Evolutionary conservation across 1,140 invertebrate species (phyloP).

Genomic region (Aradophagus sp.): DNA sequence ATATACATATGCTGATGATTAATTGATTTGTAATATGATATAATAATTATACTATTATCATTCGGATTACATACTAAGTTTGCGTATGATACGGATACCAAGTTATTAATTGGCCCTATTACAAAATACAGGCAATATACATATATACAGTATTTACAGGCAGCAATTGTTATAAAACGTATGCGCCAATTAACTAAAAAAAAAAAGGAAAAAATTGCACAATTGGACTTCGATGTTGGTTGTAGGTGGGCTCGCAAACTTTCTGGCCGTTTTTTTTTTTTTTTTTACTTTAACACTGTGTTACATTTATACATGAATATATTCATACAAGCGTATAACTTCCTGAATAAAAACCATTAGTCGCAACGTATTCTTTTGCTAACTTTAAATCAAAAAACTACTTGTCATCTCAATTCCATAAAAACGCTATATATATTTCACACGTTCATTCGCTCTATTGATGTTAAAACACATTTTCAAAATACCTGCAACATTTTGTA

Average conservation of each 20-base stretch:
- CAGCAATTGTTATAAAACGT: slow-evolving; percentile 63
- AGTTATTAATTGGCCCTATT: slow-evolving; percentile 72
- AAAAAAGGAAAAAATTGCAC: too few relatives aligned
- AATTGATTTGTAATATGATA: slow-evolving; percentile 70
- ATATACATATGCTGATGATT: too few relatives aligned
- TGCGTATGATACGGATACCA: slow-evolving; percentile 62
- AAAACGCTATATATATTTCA: slow-evolving; percentile 17
- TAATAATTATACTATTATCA: slow-evolving; percentile 72
- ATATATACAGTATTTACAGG: slow-evolving; percentile 75
- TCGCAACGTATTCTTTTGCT: not conserved
- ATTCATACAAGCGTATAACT: slow-evolving; percentile 30
- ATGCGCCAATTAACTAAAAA: slow-evolving; percentile 69
- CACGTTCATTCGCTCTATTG: slow-evolving; percentile 5
- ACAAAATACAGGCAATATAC: slow-evolving; percentile 76
- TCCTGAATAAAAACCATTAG: slow-evolving; percentile 10
- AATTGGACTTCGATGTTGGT: slow-evolving; percentile 74
- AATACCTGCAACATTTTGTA: too few relatives aligned
- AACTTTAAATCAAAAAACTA: slow-evolving; percentile 8
- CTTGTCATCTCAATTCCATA: slow-evolving; percentile 15
- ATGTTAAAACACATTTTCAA: too few relatives aligned
- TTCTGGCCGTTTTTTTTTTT: slow-evolving; percentile 7
- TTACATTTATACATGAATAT: slow-evolving; percentile 38
- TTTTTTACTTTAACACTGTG: slow-evolving; percentile 22
- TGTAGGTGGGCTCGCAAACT: slow-evolving; percentile 64
- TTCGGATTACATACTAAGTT: slow-evolving; percentile 60